These are phyloP conservation scores for Dicaeum eximium DNA, from an alignment of 2,113 vertebrate genomes.

Conservation along the genomic window DNA sequence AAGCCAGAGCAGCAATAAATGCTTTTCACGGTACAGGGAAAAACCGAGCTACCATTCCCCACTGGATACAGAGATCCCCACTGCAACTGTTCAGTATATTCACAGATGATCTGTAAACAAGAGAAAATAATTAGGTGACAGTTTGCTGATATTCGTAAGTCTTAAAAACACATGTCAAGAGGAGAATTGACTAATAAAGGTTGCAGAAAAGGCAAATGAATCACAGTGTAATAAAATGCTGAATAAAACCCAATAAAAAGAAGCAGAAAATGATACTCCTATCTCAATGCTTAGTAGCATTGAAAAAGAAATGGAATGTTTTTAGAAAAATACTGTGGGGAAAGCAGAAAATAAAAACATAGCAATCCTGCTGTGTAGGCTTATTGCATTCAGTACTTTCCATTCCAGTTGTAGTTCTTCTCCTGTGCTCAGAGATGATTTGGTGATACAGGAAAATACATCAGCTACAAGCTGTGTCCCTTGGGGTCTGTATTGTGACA, in stretches of 20 bases:
- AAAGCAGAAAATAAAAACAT: not conserved
- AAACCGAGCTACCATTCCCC: not conserved
- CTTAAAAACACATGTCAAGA: not conserved
- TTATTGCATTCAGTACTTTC: not conserved
- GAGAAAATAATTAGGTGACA: not conserved
- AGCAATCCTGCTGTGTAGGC: not conserved
- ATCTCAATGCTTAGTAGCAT: not conserved
- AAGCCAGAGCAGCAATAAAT: not conserved
- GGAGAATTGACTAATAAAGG: not conserved
- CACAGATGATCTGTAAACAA: not conserved
- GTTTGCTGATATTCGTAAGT: not conserved
- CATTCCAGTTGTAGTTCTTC: not conserved
- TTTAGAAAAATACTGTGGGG: not conserved
- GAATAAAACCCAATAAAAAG: not conserved
- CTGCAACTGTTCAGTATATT: not conserved
- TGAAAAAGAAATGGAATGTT: not conserved
- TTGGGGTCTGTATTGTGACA: fast-evolving
- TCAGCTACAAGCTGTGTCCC: not conserved
- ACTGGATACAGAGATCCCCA: not conserved
- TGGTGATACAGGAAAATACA: not conserved
- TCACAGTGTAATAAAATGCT: not conserved
- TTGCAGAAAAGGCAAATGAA: not conserved
- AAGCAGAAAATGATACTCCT: not conserved
- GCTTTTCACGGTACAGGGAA: not conserved
- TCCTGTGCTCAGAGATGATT: not conserved